Evolutionary conservation across 2,888 invertebrate genomes (phyloP), one percentile per base, ranked within the genome.

Genomic region (Ypsolopha scabrella): DNA sequence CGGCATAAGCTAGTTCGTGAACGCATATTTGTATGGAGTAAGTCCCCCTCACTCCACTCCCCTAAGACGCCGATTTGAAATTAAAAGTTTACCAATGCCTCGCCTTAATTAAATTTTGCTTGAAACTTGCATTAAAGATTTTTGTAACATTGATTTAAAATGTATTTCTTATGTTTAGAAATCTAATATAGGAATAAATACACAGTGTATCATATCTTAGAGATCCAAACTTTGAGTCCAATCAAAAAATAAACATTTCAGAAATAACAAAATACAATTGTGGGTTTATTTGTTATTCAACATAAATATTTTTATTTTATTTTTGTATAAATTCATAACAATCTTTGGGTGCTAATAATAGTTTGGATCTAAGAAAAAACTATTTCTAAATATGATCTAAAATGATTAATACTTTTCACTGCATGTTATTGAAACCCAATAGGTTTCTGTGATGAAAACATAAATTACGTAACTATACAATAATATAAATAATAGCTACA

Each of bases 271-370:
- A 10, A 24, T 24, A 24, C 24, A 24, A 24, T 24, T 24, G 24
- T 80, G 76, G 63, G 78, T 83, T 83, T 85, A 83, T 82, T 83
- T 75, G 75, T 82, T 80, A 81, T 80, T 81, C 72, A 86, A 85
- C 86, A 85, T 86, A 85, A 85, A 85, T 85, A 86, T 80, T 79
- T 8, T 36, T 47, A 11, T 36, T 47, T 47, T 36, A 35, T 36
- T 48, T 41, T 52, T 50, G 82, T 86, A 85, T 83, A 86, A 83
- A 85, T 85, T 82, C 79, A 83, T 85, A 86, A 85, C 86, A 85
- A 85, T 86, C 85, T 86, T 86, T 86, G 85, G 85, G 82, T 82
- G 80, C 80, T 80, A 78, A 75, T 76, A 75, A 66, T 63, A 72
- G 63, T 66, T 70, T 69, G 70, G 70, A 67, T 75, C 78, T 79